Base-by-base conservation (phyloP, 2,888 invertebrate genomes). In the Lissonota sp. region DNA sequence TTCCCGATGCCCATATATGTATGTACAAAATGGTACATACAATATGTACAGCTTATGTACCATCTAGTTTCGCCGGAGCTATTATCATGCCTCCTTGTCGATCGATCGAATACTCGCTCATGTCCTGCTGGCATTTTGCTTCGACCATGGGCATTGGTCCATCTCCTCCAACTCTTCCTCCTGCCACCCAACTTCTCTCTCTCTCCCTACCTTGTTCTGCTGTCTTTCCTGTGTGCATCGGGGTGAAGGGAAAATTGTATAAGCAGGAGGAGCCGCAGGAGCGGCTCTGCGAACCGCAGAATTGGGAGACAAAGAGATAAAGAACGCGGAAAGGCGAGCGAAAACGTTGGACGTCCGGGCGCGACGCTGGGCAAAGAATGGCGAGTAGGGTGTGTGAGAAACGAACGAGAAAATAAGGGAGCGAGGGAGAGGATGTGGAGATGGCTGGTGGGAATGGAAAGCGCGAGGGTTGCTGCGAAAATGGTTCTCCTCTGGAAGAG, bases 161-260 rank as follows among this genome's bases (percentile, higher is more conserved):
- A 51, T 64, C 42, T 63, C 16, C 51, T 44, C 26, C 69, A 39
- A 64, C 46, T 10, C 16, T 40, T 16, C 62, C 46, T 8, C 4
- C 39, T 26, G 26, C 26, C 26, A 26, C 3, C 26, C 26, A 26
- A 26, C 3, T 26, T 26, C 26, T 26, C 26, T 51, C 14, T n/a
- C 37, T 58, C 42, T 44, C 53, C 46, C 58, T 26, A 3, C 26
- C 26, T 26, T 26, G 26, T 3, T 26, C 3, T 3, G 26, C 26
- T 51, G 39, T 77, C 58, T 69, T 76, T 55, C 42, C 12, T 16
- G 58, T 58, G 60, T 66, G 81, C 70, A 76, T 73, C 72, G 72
- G 70, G 26, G 77, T 49, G 60, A 60, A 67, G 42, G 46, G 78
- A 81, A 81, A 81, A 78, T 78, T 71, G 78, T 81, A 78, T 75